These are phyloP conservation scores for Drosophila nigromelanica DNA, from an alignment of 1,140 invertebrate genomes.

Conservation along the genomic window DNA sequence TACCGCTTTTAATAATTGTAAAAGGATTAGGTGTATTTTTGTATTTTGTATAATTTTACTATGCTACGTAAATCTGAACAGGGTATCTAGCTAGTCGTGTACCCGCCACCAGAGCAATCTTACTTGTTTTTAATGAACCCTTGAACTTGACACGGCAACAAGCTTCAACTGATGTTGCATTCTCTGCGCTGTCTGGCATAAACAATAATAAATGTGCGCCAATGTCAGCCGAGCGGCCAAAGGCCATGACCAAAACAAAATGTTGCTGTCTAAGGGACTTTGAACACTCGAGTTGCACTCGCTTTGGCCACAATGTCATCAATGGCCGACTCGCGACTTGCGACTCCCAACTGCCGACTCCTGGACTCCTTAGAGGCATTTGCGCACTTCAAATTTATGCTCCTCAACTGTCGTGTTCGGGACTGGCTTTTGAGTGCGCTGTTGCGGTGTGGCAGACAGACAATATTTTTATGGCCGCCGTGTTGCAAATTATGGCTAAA, in stretches of 20 bases:
- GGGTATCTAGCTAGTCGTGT: too few relatives aligned
- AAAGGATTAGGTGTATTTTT: too few relatives aligned
- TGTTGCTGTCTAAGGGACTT: conserved; percentile 1
- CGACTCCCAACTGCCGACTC: too few relatives aligned
- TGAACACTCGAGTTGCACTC: background rate
- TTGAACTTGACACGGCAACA: conserved; percentile 76
- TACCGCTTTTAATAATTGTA: too few relatives aligned
- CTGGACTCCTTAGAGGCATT: conserved; percentile 38
- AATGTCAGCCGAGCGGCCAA: conserved; percentile 62
- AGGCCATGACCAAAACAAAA: conserved; percentile 57
- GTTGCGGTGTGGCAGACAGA: background rate
- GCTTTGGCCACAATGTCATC: conserved; percentile 7
- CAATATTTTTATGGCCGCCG: background rate
- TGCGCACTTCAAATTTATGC: conserved; percentile 57
- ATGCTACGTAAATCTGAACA: too few relatives aligned
- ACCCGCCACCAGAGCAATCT: conserved; percentile 1
- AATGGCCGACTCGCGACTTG: background rate
- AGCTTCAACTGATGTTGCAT: conserved; percentile 60
- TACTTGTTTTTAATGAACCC: conserved; percentile 65
- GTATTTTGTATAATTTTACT: too few relatives aligned
- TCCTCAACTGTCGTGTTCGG: conserved; percentile 5
- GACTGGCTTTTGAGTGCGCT: background rate
- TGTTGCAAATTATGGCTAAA: conserved; percentile 23
- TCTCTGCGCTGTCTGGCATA: conserved; percentile 56
- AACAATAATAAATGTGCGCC: conserved; percentile 72